These are phyloP conservation scores for Python bivittatus DNA, from an alignment of 2,113 vertebrate species.

Conservation along the genomic window DNA sequence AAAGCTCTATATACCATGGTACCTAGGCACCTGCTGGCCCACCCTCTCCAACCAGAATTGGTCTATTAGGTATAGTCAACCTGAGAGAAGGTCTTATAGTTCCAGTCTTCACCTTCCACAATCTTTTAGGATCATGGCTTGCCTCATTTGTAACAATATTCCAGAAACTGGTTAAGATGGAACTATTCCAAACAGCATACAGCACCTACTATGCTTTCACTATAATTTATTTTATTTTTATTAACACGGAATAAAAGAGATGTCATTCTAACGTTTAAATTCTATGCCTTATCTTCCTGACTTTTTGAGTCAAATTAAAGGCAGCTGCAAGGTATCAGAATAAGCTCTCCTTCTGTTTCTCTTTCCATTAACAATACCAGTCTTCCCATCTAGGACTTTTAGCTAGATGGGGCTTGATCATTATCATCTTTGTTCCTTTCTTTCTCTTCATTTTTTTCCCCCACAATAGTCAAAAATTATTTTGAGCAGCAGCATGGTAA, in stretches of 20 bases:
- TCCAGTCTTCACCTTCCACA: background rate
- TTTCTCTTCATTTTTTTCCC: background rate
- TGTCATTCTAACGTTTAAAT: background rate
- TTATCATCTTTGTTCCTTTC: background rate
- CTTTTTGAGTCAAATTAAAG: background rate
- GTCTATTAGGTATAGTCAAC: background rate
- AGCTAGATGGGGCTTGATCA: background rate
- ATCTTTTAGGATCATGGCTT: background rate
- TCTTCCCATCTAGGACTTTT: background rate
- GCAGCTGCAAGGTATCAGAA: background rate
- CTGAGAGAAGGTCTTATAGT: background rate
- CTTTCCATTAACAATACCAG: background rate
- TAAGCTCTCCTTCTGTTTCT: background rate
- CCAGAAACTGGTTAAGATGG: background rate
- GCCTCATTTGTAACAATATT: background rate
- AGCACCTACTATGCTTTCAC: background rate
- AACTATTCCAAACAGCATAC: background rate
- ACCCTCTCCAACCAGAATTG: background rate
- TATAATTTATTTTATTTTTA: background rate
- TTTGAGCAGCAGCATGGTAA: background rate
- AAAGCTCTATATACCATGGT: background rate
- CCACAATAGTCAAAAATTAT: background rate
- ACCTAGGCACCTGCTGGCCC: background rate
- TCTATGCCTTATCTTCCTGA: background rate
- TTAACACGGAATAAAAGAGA: background rate